phyloP scores from a whole-genome alignment of 2,113 vertebrate genomes.

The Tichodroma muraria region DNA sequence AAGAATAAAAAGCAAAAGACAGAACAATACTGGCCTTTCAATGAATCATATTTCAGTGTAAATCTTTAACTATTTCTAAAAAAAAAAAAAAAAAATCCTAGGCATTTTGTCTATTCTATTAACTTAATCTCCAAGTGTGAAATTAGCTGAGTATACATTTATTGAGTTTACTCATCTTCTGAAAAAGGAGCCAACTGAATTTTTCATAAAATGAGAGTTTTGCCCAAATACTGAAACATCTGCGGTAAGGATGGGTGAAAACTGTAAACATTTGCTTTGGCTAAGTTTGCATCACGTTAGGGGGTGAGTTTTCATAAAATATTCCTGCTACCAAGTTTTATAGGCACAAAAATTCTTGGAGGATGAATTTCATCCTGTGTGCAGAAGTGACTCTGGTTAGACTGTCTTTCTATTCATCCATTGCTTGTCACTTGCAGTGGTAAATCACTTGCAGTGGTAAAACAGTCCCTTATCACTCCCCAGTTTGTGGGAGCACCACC shows the following conservation, averaged over 20 bases:
- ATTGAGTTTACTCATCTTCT: conserved; percentile 37
- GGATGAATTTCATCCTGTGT: neutral
- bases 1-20: neutral
- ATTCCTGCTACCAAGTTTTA: neutral
- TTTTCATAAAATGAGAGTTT: conserved; percentile 53
- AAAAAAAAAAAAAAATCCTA: neutral
- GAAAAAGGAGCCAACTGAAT: conserved; percentile 59
- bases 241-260: neutral
- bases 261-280: conserved; percentile 11
- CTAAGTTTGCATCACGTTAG: neutral
- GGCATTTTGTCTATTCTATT: conserved; percentile 49
- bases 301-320: neutral
- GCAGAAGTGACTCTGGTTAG: neutral
- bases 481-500: neutral
- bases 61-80: neutral
- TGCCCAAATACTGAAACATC: conserved; percentile 59
- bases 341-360: neutral
- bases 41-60: neutral
- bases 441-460: neutral
- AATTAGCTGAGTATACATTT: conserved; percentile 46
- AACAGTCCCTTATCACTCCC: neutral
- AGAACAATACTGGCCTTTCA: neutral
- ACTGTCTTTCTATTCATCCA: neutral
- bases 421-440: neutral
- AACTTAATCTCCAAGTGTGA: conserved; percentile 48